These are phyloP conservation scores for Petrosia ficiformis DNA, from an alignment of 37 sponge, comb jelly and placozoan species.

Conservation along the genomic window DNA sequence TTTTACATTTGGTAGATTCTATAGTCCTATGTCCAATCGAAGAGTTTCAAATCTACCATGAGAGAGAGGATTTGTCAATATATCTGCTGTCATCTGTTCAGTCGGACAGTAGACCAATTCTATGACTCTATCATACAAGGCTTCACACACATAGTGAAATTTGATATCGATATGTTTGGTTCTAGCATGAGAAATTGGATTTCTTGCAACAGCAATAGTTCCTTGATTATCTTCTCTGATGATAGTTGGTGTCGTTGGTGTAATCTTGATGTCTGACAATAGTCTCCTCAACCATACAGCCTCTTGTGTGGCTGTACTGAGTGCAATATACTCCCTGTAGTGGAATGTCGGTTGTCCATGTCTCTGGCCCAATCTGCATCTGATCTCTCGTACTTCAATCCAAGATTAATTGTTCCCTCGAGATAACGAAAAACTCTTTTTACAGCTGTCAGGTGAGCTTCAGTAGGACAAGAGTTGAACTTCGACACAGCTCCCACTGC, in stretches of 20 bases:
- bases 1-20: background rate
- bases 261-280: slow-evolving; percentile 5
- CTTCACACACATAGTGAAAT: slow-evolving; percentile 23
- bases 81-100: slow-evolving; percentile 15
- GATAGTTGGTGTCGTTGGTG: background rate
- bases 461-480: slow-evolving; percentile 18
- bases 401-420: slow-evolving; percentile 12
- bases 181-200: slow-evolving; percentile 19
- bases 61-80: slow-evolving; percentile 18
- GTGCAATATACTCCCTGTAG: slow-evolving; percentile 42
- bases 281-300: slow-evolving; percentile 13
- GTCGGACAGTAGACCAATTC: slow-evolving; percentile 11
- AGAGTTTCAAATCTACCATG: background rate
- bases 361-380: slow-evolving; percentile 64
- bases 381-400: slow-evolving; percentile 18
- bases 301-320: slow-evolving; percentile 22
- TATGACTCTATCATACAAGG: slow-evolving; percentile 1
- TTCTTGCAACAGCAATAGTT: slow-evolving; percentile 2
- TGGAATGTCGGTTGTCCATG: slow-evolving; percentile 44
- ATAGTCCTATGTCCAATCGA: slow-evolving; percentile 5
- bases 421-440: slow-evolving; percentile 12
- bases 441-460: slow-evolving; percentile 22
- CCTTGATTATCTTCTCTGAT: slow-evolving; percentile 28
- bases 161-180: slow-evolving; percentile 33
- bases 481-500: slow-evolving; percentile 26